Evolutionary conservation across 2,113 vertebrate species (phyloP).

Genomic region (Channa argus): DNA sequence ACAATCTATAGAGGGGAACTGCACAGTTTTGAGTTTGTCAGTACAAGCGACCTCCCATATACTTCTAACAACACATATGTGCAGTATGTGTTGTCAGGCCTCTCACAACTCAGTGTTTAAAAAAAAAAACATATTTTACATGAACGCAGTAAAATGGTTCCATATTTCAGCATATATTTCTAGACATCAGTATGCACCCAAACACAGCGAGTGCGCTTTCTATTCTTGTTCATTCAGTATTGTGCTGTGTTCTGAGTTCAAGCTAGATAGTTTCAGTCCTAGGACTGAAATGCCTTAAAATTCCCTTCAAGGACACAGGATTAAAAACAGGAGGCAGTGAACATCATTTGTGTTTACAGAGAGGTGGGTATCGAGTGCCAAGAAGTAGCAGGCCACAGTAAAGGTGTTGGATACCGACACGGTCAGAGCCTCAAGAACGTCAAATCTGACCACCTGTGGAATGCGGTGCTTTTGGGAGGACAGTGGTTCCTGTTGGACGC

Average conservation of each 20-base stretch:
- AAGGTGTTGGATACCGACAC: conserved; percentile 76
- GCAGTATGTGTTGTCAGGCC: too few species aligned
- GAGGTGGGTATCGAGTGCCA: conserved; percentile 80
- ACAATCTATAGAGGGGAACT: neutral
- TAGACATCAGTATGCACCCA: neutral
- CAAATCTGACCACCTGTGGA: conserved; percentile 88
- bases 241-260: neutral
- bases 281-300: neutral
- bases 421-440: conserved; percentile 76
- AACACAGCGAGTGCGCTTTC: neutral
- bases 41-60: too few species aligned
- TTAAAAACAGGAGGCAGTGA: neutral
- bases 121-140: too few species aligned
- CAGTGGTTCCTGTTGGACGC: conserved; percentile 86
- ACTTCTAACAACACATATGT: too few species aligned
- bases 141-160: too few species aligned
- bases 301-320: neutral
- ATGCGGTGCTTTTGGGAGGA: conserved; percentile 77
- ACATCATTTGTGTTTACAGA: conserved; percentile 61
- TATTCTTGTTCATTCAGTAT: neutral
- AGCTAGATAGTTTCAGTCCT: neutral
- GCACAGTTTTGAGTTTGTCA: neutral
- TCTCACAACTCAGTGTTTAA: too few species aligned
- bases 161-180: too few species aligned
- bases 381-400: conserved; percentile 81